Evolutionary conservation across 2,797 vertebrate genomes (phyloP).

Genomic region (Phoebastria nigripes): DNA sequence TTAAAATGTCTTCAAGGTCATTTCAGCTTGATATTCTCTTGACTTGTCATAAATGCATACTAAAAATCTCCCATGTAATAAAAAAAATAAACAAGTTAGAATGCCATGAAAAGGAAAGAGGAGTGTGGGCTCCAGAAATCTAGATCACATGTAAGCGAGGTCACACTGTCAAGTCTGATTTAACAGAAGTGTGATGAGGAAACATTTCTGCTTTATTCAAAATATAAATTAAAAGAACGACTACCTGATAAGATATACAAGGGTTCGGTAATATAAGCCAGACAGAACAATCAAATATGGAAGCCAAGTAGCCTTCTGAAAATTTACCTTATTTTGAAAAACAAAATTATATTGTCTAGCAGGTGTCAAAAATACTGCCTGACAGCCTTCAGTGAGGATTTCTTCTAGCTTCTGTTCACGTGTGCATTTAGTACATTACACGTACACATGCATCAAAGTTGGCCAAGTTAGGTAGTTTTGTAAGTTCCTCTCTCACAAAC

Average conservation of each 20-base stretch:
- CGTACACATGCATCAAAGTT: not conserved
- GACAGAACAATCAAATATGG: not conserved
- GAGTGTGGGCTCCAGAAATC: not conserved
- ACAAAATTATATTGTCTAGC: not conserved
- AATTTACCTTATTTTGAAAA: not conserved
- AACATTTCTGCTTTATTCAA: not conserved
- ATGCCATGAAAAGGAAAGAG: not conserved
- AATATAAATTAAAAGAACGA: not conserved
- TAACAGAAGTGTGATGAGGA: not conserved
- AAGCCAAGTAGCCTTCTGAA: not conserved
- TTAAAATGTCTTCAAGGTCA: not conserved
- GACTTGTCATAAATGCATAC: not conserved
- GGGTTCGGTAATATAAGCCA: not conserved
- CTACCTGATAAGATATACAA: not conserved
- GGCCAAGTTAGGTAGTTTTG: not conserved
- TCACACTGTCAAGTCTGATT: not conserved
- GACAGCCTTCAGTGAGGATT: not conserved
- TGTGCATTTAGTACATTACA: not conserved
- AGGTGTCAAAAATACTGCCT: not conserved
- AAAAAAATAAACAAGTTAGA: not conserved
- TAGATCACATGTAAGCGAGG: rapidly evolving
- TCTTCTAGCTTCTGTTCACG: rapidly evolving
- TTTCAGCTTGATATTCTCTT: not conserved
- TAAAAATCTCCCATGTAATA: not conserved
- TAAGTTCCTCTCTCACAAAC: not conserved